Evolutionary conservation across 2,113 vertebrate species (phyloP), one percentile per base, ranked within the genome.

Genomic region (Monopterus albus): DNA sequence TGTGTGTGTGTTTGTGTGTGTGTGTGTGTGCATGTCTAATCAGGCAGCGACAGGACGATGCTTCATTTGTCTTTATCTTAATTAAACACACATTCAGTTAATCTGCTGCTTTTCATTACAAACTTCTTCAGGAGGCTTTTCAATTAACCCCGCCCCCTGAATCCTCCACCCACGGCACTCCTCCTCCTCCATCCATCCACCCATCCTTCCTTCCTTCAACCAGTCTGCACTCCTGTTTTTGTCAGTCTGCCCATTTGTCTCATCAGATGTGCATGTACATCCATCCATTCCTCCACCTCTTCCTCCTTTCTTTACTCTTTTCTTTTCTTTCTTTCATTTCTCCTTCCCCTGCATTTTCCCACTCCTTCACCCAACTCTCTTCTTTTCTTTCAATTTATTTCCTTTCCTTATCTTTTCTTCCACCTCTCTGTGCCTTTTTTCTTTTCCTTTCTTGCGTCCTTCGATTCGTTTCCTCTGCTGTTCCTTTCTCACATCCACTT

Each of bases 11-110:
- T 59, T 21, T 67, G 55, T 38, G 7, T 15, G 25, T 55, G 25
- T 20, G 31, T 66, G 61, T 50, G 51, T 50, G 64, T 65, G 70
- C 58, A 49, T 49, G 55, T 66, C 23, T 76, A 57, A 52, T 78
- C 64, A 57, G 40, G 21, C 57, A 7, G 64, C 17, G 23, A 58
- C 69, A 77, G 76, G 80, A 83, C 84, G 72, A 75, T 71, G 76
- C 79, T 75, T 82, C 65, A 53, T 78, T 59, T 78, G 67, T 63
- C 80, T 83, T 88, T 88, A 88, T 88, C 86, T 88, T 88, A 88
- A 88, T 88, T 88, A 85, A 88, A 85, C 82, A 77, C 67, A n/a
- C 78, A 60, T 61, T 56, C 50, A 15, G 77, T 79, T 85, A 88
- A 88, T 85, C 86, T 84, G 68, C 85, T 79, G 81, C 84, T 82